Percentiles rank a stretch among this genome's conserved stretches.
Evolutionary conservation across 2,797 vertebrate genomes (phyloP).

Genomic region (Helicolenus hilgendorfi): DNA sequence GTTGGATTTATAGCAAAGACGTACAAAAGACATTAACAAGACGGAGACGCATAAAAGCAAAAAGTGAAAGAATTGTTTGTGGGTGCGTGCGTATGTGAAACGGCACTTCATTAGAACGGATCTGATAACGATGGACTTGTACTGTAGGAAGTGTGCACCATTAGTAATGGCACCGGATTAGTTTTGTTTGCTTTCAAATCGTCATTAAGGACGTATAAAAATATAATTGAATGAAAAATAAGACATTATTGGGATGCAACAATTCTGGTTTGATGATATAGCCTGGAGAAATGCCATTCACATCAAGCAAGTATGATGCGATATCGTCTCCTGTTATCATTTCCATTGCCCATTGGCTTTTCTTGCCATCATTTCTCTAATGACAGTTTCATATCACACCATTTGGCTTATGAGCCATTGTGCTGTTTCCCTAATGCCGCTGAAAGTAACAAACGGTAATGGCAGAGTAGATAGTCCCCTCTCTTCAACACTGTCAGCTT

Average conservation of each 20-base stretch:
- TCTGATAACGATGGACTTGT: constrained; percentile 29
- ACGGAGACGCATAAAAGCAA: constrained; percentile 2
- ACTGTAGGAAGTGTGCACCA: constrained; percentile 15
- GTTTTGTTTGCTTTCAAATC: constrained; percentile 48
- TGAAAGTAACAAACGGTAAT: constrained; percentile 58
- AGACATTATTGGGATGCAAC: constrained; percentile 26
- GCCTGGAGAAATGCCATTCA: constrained; percentile 64
- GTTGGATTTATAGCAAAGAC: constrained; percentile 5
- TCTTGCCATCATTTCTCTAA: constrained; percentile 69
- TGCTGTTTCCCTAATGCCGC: constrained; percentile 69
- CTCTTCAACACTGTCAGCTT: constrained; percentile 35
- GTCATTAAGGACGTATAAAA: constrained; percentile 58
- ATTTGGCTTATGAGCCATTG: constrained; percentile 81
- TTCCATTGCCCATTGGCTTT: constrained; percentile 72
- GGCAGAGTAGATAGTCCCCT: constrained; percentile 28
- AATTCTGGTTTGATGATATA: constrained; percentile 63
- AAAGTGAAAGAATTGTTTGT: not conserved
- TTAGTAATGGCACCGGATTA: constrained; percentile 25
- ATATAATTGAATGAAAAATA: constrained; percentile 69
- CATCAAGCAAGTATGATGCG: constrained; percentile 53
- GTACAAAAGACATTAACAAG: constrained; percentile 4
- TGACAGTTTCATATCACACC: constrained; percentile 73
- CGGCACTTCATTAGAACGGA: constrained; percentile 28
- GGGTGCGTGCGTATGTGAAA: not conserved
- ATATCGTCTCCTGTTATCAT: constrained; percentile 54